A percentile compares a stretch with the other conserved stretches of the same genome.
These are phyloP conservation scores for Vollenhovia emeryi DNA, from an alignment of 1,140 invertebrate genomes.

Conservation along the genomic window DNA sequence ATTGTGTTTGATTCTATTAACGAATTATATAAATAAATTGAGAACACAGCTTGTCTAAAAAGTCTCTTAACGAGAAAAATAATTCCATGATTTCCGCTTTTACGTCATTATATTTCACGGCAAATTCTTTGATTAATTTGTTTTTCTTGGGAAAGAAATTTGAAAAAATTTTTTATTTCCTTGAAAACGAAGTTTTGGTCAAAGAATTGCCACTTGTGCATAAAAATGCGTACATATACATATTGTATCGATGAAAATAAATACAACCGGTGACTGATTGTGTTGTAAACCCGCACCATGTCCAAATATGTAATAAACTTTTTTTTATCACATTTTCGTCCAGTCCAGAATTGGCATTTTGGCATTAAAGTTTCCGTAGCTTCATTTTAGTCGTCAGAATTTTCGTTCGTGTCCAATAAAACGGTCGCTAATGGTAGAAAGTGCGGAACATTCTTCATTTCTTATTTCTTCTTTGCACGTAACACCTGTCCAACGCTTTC, in stretches of 20 bases:
- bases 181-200: not conserved
- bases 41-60: not conserved
- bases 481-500: not conserved
- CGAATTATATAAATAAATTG: not conserved
- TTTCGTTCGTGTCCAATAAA: not conserved
- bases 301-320: not conserved
- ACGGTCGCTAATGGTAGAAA: constrained; percentile 24
- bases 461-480: not conserved
- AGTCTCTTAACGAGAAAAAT: not conserved
- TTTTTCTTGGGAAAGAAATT: not conserved
- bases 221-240: not conserved
- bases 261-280: not conserved
- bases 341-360: not conserved
- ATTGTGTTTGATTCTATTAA: not conserved
- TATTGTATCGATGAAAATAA: not conserved
- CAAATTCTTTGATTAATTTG: not conserved
- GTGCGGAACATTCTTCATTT: constrained; percentile 12
- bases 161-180: not conserved
- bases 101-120: not conserved
- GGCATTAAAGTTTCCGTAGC: not conserved
- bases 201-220: not conserved
- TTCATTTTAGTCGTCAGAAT: not conserved
- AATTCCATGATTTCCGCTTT: not conserved
- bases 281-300: not conserved
- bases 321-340: not conserved